A percentile compares a stretch with the other conserved stretches of the same genome.
Conservation (phyloP, 1,140 invertebrate genomes). For the Drosophila nigrodunni region DNA sequence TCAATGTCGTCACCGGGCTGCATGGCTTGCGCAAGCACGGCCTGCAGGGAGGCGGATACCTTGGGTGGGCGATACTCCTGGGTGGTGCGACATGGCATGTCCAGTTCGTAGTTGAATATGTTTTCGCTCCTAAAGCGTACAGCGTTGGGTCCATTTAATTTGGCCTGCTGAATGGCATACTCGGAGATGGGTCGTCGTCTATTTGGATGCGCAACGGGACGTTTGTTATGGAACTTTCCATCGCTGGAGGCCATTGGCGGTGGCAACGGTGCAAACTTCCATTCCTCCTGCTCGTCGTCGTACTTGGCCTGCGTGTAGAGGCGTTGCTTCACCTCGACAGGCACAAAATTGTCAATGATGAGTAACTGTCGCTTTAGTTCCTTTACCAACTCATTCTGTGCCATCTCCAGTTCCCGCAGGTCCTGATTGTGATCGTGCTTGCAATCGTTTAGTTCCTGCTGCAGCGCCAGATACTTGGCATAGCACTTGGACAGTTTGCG, state of each 20-base stretch:
- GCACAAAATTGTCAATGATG: slow-evolving; percentile 99
- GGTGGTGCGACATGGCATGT: slow-evolving; percentile 92
- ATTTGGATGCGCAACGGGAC: slow-evolving; percentile 88
- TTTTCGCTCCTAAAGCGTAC: slow-evolving; percentile 91
- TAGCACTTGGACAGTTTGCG: slow-evolving; percentile 91
- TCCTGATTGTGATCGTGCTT: slow-evolving; percentile 93
- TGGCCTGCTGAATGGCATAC: slow-evolving; percentile 88
- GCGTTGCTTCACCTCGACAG: slow-evolving; percentile 93
- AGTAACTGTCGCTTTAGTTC: slow-evolving; percentile 92
- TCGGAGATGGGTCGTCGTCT: slow-evolving; percentile 90
- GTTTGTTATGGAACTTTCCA: slow-evolving; percentile 85
- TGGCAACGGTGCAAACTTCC: slow-evolving; percentile 87
- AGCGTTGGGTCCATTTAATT: slow-evolving; percentile 85
- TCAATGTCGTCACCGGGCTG: slow-evolving; percentile 90
- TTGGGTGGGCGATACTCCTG: slow-evolving; percentile 91
- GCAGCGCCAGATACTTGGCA: slow-evolving; percentile 85
- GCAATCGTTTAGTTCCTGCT: slow-evolving; percentile 92
- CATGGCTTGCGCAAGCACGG: slow-evolving; percentile 90
- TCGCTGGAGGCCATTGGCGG: slow-evolving; percentile 64
- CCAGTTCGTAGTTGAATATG: slow-evolving; percentile 92
- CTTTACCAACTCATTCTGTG: slow-evolving; percentile 92
- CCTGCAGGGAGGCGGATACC: slow-evolving; percentile 90
- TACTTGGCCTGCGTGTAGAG: slow-evolving; percentile 92
- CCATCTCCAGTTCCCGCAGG: slow-evolving; percentile 91
- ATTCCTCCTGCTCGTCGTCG: slow-evolving; percentile 95